These are phyloP conservation scores for Donacobius atricapilla DNA, from an alignment of 2,113 vertebrate genomes.

Conservation along the genomic window DNA sequence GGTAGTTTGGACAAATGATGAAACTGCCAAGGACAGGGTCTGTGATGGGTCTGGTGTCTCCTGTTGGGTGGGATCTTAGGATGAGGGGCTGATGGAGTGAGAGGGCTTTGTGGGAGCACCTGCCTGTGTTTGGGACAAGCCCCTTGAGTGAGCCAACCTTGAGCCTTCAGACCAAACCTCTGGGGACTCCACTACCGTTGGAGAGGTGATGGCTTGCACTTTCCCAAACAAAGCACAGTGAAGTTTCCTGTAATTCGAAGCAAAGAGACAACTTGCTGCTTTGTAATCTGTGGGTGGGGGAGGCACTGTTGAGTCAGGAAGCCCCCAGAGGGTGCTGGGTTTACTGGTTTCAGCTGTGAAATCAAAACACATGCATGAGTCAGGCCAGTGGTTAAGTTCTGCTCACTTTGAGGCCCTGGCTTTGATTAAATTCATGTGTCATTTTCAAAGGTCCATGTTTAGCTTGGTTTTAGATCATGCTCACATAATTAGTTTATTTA, in stretches of 20 bases:
- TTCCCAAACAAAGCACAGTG: conserved; percentile 30
- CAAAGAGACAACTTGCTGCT: conserved; percentile 47
- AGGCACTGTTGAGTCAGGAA: conserved; percentile 28
- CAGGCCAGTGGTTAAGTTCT: conserved; percentile 68
- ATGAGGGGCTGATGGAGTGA: background rate
- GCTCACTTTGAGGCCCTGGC: conserved; percentile 71
- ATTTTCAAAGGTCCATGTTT: conserved; percentile 72
- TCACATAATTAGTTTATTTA: conserved; percentile 83
- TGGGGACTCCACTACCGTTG: background rate
- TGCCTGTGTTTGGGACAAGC: background rate
- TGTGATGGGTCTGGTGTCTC: background rate
- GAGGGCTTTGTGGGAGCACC: background rate
- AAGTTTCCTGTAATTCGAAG: conserved; percentile 55
- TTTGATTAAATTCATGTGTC: conserved; percentile 81
- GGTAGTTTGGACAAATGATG: background rate
- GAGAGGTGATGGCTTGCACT: conserved; percentile 17
- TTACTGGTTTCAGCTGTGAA: conserved; percentile 68
- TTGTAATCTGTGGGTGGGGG: conserved; percentile 44
- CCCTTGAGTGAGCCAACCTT: background rate
- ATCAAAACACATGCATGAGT: conserved; percentile 57
- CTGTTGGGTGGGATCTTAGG: background rate
- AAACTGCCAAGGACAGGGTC: rapidly evolving
- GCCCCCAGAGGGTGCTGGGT: conserved; percentile 44
- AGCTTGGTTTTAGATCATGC: conserved; percentile 75
- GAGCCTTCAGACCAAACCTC: background rate